Base-by-base conservation (phyloP, 2,113 vertebrate genomes). In the Ctenodactylus gundi region DNA sequence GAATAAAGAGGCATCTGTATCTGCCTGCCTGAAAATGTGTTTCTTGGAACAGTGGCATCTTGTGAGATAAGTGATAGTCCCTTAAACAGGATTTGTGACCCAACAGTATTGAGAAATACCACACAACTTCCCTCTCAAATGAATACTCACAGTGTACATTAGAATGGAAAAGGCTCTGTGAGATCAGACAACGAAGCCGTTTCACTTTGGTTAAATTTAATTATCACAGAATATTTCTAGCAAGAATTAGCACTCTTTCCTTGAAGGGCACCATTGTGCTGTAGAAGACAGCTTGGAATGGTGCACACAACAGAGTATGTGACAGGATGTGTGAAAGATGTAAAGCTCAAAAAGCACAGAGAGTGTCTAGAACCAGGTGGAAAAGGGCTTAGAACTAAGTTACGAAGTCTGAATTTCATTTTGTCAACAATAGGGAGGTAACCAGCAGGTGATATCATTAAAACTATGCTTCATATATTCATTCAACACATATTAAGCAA, bases 1-100 rank as follows among this genome's bases (percentile, higher is more conserved):
- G 72, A 91, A 93, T 96, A 93, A 96, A 86, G 81, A 86, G 58
- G 25, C 84, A 39, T 87, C 90, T 96, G 91, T 94, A 39, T 94
- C 27, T n/a, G 85, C 44, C 53, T 62, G 29, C 81, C 58, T 92
- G 68, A 53, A 84, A 90, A 90, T 65, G 53, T 90, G 87, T 88
- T 85, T 78, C 81, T 92, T 72, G 87, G 94, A 94, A 94, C 87
- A 84, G 62, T 80, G 57, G 62, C 39, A 36, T 96, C 95, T 88
- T 85, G 73, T 93, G 88, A 97, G 95, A 85, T 93, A 93, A 91
- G 21, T 57, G 20, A 46, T 51, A 44, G 60, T 75, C 67, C 67
- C 81, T 73, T 84, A 67, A 89, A 64, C 58, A 89, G 57, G 81
- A 87, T 90, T 92, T 85, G 53, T 41, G 62, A 77, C 88, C 77